Evolutionary conservation across 2,113 vertebrate species (phyloP).

Genomic region (Gavialis gangeticus): DNA sequence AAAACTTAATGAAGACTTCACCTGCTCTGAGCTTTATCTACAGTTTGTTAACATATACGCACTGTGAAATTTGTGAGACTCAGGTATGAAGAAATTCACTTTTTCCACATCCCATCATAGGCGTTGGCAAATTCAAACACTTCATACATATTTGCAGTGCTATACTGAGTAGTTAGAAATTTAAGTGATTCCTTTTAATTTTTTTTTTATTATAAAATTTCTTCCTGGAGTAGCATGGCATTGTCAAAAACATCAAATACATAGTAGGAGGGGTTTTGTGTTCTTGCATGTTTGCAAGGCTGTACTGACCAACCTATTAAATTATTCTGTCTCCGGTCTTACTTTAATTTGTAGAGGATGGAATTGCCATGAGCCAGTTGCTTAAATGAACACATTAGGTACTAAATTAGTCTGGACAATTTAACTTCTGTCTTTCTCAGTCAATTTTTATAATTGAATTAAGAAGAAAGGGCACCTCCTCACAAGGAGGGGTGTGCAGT

Average conservation of each 20-base stretch:
- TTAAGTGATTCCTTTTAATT: no score
- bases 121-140: not conserved
- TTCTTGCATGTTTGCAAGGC: not conserved
- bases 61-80: not conserved
- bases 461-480: not conserved
- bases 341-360: not conserved
- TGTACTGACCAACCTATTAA: not conserved
- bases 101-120: rapidly evolving
- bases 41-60: rapidly evolving
- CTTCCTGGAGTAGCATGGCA: no score
- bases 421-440: not conserved
- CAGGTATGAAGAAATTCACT: not conserved
- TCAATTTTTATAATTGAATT: not conserved
- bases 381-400: not conserved
- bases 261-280: no score
- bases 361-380: not conserved
- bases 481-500: no score
- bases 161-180: no score
- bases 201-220: no score
- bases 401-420: not conserved
- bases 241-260: no score
- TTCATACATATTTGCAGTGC: not conserved
- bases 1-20: not conserved
- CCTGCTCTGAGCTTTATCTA: not conserved
- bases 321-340: no score